Percentiles rank a stretch among this genome's conserved stretches.
phyloP scores from a whole-genome alignment of 2,113 vertebrate genomes.

The Stegastes partitus region DNA sequence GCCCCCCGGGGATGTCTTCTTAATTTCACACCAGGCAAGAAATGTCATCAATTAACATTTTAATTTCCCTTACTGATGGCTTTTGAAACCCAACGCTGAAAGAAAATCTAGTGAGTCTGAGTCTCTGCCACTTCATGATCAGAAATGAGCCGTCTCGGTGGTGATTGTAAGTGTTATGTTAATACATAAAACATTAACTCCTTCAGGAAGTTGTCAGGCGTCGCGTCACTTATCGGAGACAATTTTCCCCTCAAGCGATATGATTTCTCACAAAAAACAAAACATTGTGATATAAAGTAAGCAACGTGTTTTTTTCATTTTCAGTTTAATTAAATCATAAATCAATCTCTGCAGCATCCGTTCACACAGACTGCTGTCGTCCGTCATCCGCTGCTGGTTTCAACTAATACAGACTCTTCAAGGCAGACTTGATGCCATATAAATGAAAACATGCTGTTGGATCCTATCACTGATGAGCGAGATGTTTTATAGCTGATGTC shows the following conservation, averaged over 20 bases:
- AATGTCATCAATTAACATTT: conserved; percentile 34
- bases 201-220: background rate
- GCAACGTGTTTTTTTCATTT: background rate
- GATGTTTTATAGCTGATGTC: background rate
- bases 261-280: background rate
- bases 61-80: conserved; percentile 40
- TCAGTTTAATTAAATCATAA: conserved; percentile 9
- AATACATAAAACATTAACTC: conserved; percentile 15
- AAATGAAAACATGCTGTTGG: background rate
- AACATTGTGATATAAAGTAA: background rate
- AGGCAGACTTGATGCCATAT: background rate
- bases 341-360: background rate
- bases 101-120: background rate
- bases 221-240: background rate
- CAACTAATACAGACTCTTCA: background rate
- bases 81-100: conserved; percentile 15
- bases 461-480: background rate
- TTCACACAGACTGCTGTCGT: too few relatives aligned
- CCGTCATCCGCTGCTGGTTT: background rate
- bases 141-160: conserved; percentile 11
- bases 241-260: background rate
- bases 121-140: background rate
- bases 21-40: conserved; percentile 37
- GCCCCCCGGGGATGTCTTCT: conserved; percentile 18
- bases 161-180: conserved; percentile 1